Base-by-base conservation (phyloP, 35 echinoderm and acorn worm species). In the Ophioderma brevispina region DNA sequence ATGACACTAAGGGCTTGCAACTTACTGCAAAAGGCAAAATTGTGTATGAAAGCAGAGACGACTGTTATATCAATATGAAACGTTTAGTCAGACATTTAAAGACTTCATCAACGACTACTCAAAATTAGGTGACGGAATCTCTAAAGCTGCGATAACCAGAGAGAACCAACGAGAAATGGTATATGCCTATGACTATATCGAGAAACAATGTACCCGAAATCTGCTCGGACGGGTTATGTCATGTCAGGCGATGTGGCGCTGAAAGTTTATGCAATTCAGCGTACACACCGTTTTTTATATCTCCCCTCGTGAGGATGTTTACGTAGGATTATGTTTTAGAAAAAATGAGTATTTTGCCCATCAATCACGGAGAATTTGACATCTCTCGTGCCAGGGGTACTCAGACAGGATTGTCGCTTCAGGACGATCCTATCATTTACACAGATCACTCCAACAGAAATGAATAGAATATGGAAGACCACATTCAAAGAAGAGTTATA, bases 141-240 rank as follows among this genome's bases (percentile, higher is more conserved):
- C 31, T 94, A 94, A 18, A 92, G 90, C 36, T 92, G 96, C 0
- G 52, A 52, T 17, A 93, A 93, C 5, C 95, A 95, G 13, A 78
- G 97, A 41, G 97, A 99, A 76, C 93, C 93, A 28, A 99, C 95
- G 77, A 99, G 97, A 99, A 99, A 46, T 99, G 97, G 97, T 99
- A 91, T 94, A 99, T 99, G 97, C 97, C 34, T 87, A 82, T 43
- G 80, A 95, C 63, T 78, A 0, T 99, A 99, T 59, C 94, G 93
- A 0, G 97, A 85, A 36, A 80, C 34, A 38, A 99, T 46, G 82
- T 99, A 99, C 76, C 97, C 97, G 32, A 93, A 36, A 95, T 99
- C 36, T 83, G 87, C 52, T 99, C 97, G 97, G 30, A 99, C 97
- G 2, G 97, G 93, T 15, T 99, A 99, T 43, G 70, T 93, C 18